Conservation (phyloP, 2,113 vertebrate genomes). For the Nymphicus hollandicus region DNA sequence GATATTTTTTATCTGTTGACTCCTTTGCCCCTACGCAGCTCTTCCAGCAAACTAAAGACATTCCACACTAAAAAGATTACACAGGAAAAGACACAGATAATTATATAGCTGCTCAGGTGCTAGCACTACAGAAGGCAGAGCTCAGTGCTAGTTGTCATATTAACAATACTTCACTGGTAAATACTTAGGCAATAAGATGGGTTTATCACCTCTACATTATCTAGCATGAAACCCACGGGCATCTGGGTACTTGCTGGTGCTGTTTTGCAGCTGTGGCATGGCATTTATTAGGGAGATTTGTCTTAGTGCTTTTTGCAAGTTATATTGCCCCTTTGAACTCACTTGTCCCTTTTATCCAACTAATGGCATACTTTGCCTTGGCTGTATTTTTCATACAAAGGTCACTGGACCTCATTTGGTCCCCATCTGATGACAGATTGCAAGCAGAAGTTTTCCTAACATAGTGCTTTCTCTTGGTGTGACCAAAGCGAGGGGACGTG, state of each 20-base stretch:
- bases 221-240: neutral
- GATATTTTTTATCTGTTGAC: neutral
- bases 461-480: neutral
- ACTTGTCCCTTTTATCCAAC: neutral
- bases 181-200: neutral
- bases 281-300: neutral
- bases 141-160: neutral
- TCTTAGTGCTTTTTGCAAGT: neutral
- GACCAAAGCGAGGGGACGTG: neutral
- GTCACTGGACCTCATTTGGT: accelerated
- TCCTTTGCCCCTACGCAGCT: neutral
- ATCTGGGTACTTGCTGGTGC: neutral
- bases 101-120: neutral
- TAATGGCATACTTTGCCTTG: neutral
- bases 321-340: neutral
- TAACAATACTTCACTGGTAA: conserved; percentile 23
- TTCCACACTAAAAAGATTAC: neutral
- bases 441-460: neutral
- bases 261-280: neutral
- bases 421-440: neutral
- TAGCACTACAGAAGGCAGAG: neutral
- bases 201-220: neutral
- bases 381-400: neutral
- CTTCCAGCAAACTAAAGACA: neutral
- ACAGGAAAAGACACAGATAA: neutral